These are phyloP conservation scores for Augochlora pura DNA, from an alignment of 1,140 invertebrate genomes.

Conservation along the genomic window DNA sequence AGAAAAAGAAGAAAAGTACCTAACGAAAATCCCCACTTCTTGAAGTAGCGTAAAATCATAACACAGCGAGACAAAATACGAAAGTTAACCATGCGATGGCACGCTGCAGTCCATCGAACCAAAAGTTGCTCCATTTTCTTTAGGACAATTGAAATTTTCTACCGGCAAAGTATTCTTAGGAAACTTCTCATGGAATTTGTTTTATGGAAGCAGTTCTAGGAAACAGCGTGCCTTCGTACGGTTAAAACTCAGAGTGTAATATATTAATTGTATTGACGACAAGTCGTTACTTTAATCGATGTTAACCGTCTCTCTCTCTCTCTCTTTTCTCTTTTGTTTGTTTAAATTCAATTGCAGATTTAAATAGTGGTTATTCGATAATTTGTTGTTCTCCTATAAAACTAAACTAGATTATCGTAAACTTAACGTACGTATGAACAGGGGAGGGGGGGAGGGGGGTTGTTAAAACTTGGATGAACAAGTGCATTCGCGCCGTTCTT, in stretches of 20 bases:
- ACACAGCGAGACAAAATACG: conserved; percentile 36
- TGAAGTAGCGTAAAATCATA: conserved; percentile 16
- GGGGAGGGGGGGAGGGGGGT: not conserved
- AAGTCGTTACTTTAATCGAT: conserved; percentile 43
- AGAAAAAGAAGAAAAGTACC: not conserved
- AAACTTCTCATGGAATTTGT: no score
- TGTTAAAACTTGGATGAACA: conserved; percentile 53
- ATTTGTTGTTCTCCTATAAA: conserved; percentile 58
- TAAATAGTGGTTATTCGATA: conserved; percentile 61
- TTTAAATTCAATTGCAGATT: conserved; percentile 56
- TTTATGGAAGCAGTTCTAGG: no score
- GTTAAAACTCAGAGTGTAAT: conserved; percentile 51
- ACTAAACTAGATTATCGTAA: conserved; percentile 72
- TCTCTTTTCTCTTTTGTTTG: conserved; percentile 38
- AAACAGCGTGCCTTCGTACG: no score
- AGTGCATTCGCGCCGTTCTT: conserved; percentile 55
- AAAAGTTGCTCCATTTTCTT: no score
- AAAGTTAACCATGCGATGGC: conserved; percentile 7
- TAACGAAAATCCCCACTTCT: conserved; percentile 1
- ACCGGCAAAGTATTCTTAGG: no score
- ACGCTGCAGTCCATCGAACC: no score
- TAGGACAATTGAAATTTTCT: no score
- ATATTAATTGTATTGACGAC: conserved; percentile 54
- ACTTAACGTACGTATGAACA: conserved; percentile 66
- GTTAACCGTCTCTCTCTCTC: not conserved